Base-by-base conservation (phyloP, 2,113 vertebrate genomes). In the Grammomys dolichurus region DNA sequence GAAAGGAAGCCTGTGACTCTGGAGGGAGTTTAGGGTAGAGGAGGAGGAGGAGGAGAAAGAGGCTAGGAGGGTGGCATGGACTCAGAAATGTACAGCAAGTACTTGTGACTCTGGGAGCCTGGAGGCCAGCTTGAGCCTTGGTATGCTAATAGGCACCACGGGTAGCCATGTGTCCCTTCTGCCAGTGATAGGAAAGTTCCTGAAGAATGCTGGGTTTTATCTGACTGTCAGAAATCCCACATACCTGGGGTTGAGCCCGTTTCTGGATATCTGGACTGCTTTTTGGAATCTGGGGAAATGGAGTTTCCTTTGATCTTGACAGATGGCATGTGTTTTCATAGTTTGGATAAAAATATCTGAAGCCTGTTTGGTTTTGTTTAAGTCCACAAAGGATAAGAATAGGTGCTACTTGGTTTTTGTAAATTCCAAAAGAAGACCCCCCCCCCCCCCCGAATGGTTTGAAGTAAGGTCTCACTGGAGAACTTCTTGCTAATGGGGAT, bases 241-340 rank as follows among this genome's bases (percentile, higher is more conserved):
- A 36, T 36, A 5, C 0, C 3, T 4, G 31, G 0, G 31, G 31
- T 1, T 16, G 77, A 80, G 33, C 33, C 77, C 51, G 12, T 80
- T 56, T n/a, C 51, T 54, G 51, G 33, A 19, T 56, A 56, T 80
- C 51, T 80, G 31, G 31, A 22, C 51, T 80, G 51, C 77, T 7
- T 80, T 36, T 80, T 56, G 4, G 51, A 80, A 13, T 80, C 17
- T 56, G 51, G 48, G 28, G 51, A 80, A 80, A 22, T 80, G 77
- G 77, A 80, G 17, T 36, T 56, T 56, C 51, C 77, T 80, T 36
- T 20, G 77, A 10, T n/a, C 77, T 51, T 22, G 84, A 67, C 60
- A 87, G n/a, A 63, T 82, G 69, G 84, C 54, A 76, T 31, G 36
- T 89, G 76, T 63, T 97, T 96, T 93, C 85, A 82, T 24, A 82